Base-by-base conservation (phyloP, 2,888 invertebrate genomes). In the Suillia variegata region DNA sequence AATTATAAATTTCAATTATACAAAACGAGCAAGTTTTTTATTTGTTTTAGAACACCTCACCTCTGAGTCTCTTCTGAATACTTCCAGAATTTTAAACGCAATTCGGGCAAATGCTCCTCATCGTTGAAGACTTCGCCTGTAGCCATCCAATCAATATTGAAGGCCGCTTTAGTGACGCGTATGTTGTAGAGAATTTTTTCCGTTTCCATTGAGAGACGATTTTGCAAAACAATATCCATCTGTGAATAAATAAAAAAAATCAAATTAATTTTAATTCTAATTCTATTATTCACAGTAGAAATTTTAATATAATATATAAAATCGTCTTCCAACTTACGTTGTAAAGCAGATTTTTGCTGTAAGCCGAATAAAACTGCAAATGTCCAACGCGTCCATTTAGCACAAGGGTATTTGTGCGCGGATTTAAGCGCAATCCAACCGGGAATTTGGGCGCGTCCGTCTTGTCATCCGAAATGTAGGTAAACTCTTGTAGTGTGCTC, bases 31-130 rank as follows among this genome's bases (percentile, higher is more conserved):
- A n/a, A n/a, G n/a, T n/a, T n/a, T n/a, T n/a, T n/a, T n/a, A n/a
- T n/a, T n/a, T n/a, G n/a, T n/a, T n/a, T n/a, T n/a, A n/a, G n/a
- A n/a, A n/a, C n/a, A n/a, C n/a, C n/a, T n/a, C 83, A 90, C 88
- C 79, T 84, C 80, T 91, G 89, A 53, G 83, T 80, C 42, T 83
- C 80, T 1, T 80, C 74, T 67, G 87, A 80, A 70, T 85, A 91
- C 58, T 82, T 72, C 92, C 93, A 93, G 80, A 93, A 93, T 74
- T 93, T 93, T 1, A 93, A 82, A 56, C 88, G 83, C 3, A 88
- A 80, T 80, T 92, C 91, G 4, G 85, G 83, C 52, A 83, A 80
- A 61, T 85, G 85, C 47, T 85, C 77, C 22, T 83, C 80, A 77
- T 89, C 88, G 70, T 87, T 84, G 61, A 87, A 83, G 59, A 85